Percentiles rank a stretch among this genome's conserved stretches.
Evolutionary conservation across 2,797 vertebrate species (phyloP).

Genomic region (Falco biarmicus): DNA sequence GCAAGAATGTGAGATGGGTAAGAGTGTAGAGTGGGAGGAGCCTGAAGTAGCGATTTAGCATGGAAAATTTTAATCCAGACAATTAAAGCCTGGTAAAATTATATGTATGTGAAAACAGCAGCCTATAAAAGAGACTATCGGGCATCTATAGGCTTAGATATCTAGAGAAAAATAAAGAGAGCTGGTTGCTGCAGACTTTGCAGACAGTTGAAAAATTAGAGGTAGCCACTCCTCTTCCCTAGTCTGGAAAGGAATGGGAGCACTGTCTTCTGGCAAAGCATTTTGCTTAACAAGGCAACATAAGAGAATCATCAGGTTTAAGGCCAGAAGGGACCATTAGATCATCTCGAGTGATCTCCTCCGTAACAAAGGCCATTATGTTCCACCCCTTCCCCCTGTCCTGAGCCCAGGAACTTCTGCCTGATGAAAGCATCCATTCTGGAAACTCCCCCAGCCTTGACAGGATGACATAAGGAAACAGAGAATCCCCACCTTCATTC

Average conservation of each 20-base stretch:
- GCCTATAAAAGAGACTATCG: not conserved
- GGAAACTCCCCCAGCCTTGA: not conserved
- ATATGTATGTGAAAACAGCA: not conserved
- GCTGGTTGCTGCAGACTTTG: not conserved
- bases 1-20: not conserved
- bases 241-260: not conserved
- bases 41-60: not conserved
- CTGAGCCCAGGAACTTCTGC: not conserved
- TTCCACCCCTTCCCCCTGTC: not conserved
- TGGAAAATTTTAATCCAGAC: not conserved
- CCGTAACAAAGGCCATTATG: not conserved
- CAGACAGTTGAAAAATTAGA: not conserved
- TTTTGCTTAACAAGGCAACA: slow-evolving; percentile 14
- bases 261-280: slow-evolving; percentile 12
- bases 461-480: not conserved
- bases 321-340: slow-evolving; percentile 26
- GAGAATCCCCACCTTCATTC: not conserved
- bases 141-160: not conserved
- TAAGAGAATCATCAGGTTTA: not conserved
- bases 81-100: not conserved
- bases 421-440: slow-evolving; percentile 14
- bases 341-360: slow-evolving; percentile 29
- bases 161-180: not conserved
- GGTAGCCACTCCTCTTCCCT: not conserved
- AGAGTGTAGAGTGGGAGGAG: not conserved